Evolutionary conservation across 2,113 vertebrate genomes (phyloP), one percentile per base, ranked within the genome.

Genomic region (Callaeas wilsoni): DNA sequence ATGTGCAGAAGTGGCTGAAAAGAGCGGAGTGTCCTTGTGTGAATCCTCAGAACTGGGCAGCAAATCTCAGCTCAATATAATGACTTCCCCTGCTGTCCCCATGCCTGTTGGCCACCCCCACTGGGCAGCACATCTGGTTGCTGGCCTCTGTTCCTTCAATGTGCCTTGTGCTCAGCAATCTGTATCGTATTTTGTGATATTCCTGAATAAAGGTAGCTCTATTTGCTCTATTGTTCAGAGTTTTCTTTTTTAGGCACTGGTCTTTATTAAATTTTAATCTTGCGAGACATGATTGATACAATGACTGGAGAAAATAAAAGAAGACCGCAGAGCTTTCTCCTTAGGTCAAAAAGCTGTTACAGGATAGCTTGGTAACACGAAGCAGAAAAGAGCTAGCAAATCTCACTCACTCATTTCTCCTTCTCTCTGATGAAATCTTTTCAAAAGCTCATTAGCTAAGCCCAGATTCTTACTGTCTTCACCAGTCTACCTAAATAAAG

Each of bases 251-350:
- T 79, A 82, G 71, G 73, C 56, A 39, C 57, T 55, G 50, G 18
- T 83, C 79, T 80, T 91, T 82, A 90, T 96, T 86, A 96, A 95
- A 94, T 79, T 93, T 96, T 96, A 88, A 96, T 93, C 78, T 88
- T 84, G 53, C 0, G 23, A 82, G 92, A 82, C 64, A 4, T 89
- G 84, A 94, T 81, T 78, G 79, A 89, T 96, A 50, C 78, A 89
- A 69, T 76, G 91, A 69, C 46, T 79, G 70, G 53, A 94, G 89
- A 62, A 95, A 92, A 84, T 87, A 83, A 95, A 94, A 69, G 69
- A 42, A 50, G 49, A 27, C 77, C 80, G 55, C 32, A 35, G 55
- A 82, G 32, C 29, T 93, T 80, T 70, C 67, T 84, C 64, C 74
- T 63, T 23, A 79, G 81, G 85, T 92, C 67, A 44, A 57, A 93